A percentile compares a stretch with the other conserved stretches of the same genome.
Conservation (phyloP, 2,113 vertebrate genomes). For the Protobothrops flavoviridis region DNA sequence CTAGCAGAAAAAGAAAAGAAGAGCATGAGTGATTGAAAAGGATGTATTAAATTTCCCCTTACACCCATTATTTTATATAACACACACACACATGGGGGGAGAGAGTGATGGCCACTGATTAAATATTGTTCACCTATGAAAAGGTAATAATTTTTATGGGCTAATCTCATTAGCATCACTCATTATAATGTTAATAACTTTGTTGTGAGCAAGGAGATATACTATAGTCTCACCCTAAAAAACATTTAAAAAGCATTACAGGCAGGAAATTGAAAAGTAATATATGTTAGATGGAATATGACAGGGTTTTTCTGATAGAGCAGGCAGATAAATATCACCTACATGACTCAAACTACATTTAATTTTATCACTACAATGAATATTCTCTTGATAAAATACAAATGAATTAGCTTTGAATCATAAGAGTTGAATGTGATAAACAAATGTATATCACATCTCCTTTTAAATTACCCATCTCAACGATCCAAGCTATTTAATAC, state of each 20-base stretch:
- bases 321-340: slow-evolving; percentile 73
- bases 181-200: slow-evolving; percentile 82
- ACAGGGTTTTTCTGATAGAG: slow-evolving; percentile 75
- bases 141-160: slow-evolving; percentile 70
- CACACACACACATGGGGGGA: too few relatives aligned
- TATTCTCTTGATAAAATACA: slow-evolving; percentile 69
- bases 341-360: slow-evolving; percentile 73
- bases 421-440: slow-evolving; percentile 60
- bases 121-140: slow-evolving; percentile 70
- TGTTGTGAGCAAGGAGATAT: slow-evolving; percentile 73
- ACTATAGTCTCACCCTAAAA: slow-evolving; percentile 61
- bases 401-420: slow-evolving; percentile 62
- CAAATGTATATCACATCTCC: slow-evolving; percentile 57
- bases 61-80: neutral
- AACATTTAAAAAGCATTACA: slow-evolving; percentile 74
- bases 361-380: slow-evolving; percentile 74
- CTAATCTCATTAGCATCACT: slow-evolving; percentile 84
- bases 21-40: neutral
- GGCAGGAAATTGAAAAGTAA: slow-evolving; percentile 80
- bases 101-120: slow-evolving; percentile 62
- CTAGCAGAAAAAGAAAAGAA: slow-evolving; percentile 11
- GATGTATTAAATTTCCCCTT: neutral
- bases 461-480: slow-evolving; percentile 15
- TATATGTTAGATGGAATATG: slow-evolving; percentile 71
- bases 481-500: slow-evolving; percentile 58